Conservation (phyloP, 2,888 invertebrate genomes). For the Caenorhabditis angaria region DNA sequence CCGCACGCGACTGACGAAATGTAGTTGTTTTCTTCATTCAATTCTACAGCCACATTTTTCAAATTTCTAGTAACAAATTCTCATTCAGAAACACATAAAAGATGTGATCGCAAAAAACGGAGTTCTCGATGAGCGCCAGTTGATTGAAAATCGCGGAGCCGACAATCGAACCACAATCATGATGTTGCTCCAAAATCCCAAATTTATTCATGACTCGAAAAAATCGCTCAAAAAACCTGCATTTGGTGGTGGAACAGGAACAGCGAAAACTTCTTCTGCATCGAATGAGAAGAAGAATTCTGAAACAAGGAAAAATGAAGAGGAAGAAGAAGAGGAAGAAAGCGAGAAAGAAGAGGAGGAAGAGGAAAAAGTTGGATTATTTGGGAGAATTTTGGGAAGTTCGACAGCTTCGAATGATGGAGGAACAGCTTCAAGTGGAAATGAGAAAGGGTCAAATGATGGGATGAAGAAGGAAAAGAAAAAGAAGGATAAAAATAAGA, state of each 20-base stretch:
- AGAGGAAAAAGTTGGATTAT: slow-evolving; percentile 8
- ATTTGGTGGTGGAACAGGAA: background rate
- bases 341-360: slow-evolving; percentile 18
- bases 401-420: background rate
- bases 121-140: slow-evolving; percentile 17
- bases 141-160: slow-evolving; percentile 23
- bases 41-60: no score
- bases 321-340: slow-evolving; percentile 11
- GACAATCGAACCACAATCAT: slow-evolving; percentile 35
- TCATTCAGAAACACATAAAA: slow-evolving; percentile 21
- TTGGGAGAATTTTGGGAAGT: background rate
- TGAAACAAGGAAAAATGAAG: background rate
- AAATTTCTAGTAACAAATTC: background rate
- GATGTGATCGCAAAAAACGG: slow-evolving; percentile 25
- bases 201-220: background rate
- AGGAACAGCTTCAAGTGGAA: background rate
- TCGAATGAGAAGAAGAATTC: background rate
- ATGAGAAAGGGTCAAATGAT: background rate
- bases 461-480: slow-evolving; percentile 1
- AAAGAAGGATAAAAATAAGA: slow-evolving; percentile 10
- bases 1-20: no score
- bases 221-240: background rate
- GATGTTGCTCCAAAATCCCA: slow-evolving; percentile 26
- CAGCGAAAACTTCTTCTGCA: background rate
- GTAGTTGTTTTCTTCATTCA: background rate